These are phyloP conservation scores for Coendou prehensilis DNA, from an alignment of 2,797 vertebrate genomes.

Conservation along the genomic window DNA sequence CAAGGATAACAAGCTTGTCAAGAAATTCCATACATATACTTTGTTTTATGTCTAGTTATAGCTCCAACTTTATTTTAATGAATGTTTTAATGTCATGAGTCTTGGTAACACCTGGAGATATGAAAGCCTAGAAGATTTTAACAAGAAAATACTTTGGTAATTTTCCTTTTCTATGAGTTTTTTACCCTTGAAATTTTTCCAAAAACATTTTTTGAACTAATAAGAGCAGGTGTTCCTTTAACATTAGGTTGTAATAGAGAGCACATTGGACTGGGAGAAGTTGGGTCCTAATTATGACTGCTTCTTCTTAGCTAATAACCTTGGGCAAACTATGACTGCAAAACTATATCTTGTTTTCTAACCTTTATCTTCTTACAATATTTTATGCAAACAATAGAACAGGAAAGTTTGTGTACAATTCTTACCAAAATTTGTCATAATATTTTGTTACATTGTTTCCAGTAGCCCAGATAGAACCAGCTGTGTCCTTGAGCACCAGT, in stretches of 20 bases:
- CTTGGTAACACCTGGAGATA: slow-evolving; percentile 48
- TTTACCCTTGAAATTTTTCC: background rate
- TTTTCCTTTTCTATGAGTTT: background rate
- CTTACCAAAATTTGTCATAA: slow-evolving; percentile 31
- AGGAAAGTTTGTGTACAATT: slow-evolving; percentile 50
- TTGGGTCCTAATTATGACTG: slow-evolving; percentile 24
- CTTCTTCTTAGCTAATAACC: slow-evolving; percentile 44
- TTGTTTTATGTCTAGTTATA: background rate
- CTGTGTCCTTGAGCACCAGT: slow-evolving; percentile 44
- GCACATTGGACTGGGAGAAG: slow-evolving; percentile 13
- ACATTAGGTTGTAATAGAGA: slow-evolving; percentile 27
- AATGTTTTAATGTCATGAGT: slow-evolving; percentile 48
- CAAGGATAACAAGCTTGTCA: slow-evolving; percentile 59
- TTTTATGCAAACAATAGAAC: slow-evolving; percentile 7
- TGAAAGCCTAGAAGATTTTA: background rate
- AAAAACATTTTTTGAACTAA: slow-evolving; percentile 13
- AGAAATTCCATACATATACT: background rate
- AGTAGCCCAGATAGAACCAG: slow-evolving; percentile 17
- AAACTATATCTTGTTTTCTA: slow-evolving; percentile 58
- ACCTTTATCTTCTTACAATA: background rate
- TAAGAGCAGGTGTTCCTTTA: slow-evolving; percentile 45
- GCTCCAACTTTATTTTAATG: slow-evolving; percentile 38
- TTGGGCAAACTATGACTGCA: slow-evolving; percentile 19
- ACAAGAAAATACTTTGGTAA: slow-evolving; percentile 15
- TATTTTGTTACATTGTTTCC: slow-evolving; percentile 55